Conservation (phyloP, 2,797 vertebrate genomes). For the Apogon talboti region DNA sequence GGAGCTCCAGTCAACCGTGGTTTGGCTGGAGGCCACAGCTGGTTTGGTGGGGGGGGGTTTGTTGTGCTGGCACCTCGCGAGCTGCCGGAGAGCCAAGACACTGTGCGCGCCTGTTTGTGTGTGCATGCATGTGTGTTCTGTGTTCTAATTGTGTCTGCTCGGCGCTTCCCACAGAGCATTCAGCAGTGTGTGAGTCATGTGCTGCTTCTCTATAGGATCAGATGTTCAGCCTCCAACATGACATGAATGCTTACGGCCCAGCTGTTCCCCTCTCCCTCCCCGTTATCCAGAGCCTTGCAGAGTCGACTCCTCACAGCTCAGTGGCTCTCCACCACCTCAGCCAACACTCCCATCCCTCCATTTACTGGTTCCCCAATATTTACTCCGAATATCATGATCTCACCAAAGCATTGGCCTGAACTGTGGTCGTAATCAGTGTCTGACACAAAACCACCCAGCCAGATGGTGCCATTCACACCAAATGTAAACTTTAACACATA, state of each 20-base stretch:
- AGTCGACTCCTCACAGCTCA: constrained; percentile 27
- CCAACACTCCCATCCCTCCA: not conserved
- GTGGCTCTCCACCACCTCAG: constrained; percentile 22
- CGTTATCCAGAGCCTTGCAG: constrained; percentile 27
- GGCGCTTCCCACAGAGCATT: constrained; percentile 54
- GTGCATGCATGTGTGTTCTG: constrained; percentile 25
- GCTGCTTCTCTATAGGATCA: constrained; percentile 60
- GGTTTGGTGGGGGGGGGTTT: constrained; percentile 39
- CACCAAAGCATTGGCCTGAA: constrained; percentile 4
- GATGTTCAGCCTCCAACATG: constrained; percentile 65
- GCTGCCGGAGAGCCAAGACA: constrained; percentile 40
- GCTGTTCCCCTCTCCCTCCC: constrained; percentile 50
- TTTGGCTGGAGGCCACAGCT: constrained; percentile 49
- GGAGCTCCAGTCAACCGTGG: constrained; percentile 39
- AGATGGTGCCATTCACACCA: too few relatives aligned
- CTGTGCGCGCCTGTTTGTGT: constrained; percentile 8
- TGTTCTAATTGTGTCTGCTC: constrained; percentile 62
- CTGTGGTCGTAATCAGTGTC: constrained; percentile 7
- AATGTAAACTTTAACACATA: not conserved
- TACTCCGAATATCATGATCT: constrained; percentile 34
- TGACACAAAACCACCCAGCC: too few relatives aligned
- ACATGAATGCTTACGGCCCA: constrained; percentile 62
- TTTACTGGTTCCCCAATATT: constrained; percentile 29
- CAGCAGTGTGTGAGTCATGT: constrained; percentile 62
- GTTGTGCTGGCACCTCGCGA: constrained; percentile 37